A percentile compares a stretch with the other conserved stretches of the same genome.
Conservation (phyloP, 2,113 vertebrate genomes). For the Aphyosemion australe region DNA sequence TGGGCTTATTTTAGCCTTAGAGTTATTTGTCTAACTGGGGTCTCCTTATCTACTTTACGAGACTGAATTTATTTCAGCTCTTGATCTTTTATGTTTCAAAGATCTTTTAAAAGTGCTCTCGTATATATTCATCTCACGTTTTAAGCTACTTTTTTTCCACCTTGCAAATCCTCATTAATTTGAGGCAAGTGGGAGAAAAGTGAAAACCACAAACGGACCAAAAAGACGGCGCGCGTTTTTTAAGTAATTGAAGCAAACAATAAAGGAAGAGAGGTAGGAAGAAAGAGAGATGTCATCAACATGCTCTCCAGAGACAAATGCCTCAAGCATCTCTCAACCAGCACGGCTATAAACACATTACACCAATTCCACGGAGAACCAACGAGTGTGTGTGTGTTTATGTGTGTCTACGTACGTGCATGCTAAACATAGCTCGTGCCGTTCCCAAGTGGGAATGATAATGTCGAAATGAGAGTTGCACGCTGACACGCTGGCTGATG, state of each 20-base stretch:
- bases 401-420: slow-evolving; percentile 23
- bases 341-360: slow-evolving; percentile 57
- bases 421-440: slow-evolving; percentile 31
- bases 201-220: slow-evolving; percentile 2
- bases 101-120: no score
- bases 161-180: neutral
- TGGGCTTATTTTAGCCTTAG: neutral
- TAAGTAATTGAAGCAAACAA: slow-evolving; percentile 44
- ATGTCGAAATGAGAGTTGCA: slow-evolving; percentile 45
- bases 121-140: neutral
- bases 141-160: slow-evolving; percentile 1
- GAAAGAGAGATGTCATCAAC: slow-evolving; percentile 44
- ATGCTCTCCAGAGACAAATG: slow-evolving; percentile 49
- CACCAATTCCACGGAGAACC: slow-evolving; percentile 49
- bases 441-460: slow-evolving; percentile 57
- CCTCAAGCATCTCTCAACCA: slow-evolving; percentile 60
- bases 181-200: slow-evolving; percentile 8
- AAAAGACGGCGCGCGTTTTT: neutral
- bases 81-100: no score
- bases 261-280: slow-evolving; percentile 8
- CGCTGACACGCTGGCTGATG: slow-evolving; percentile 60
- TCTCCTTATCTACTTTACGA: no score
- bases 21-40: no score
- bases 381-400: slow-evolving; percentile 15
- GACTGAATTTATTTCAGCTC: no score